Evolutionary conservation across 2,797 vertebrate genomes (phyloP).

Genomic region (Esox lucius): DNA sequence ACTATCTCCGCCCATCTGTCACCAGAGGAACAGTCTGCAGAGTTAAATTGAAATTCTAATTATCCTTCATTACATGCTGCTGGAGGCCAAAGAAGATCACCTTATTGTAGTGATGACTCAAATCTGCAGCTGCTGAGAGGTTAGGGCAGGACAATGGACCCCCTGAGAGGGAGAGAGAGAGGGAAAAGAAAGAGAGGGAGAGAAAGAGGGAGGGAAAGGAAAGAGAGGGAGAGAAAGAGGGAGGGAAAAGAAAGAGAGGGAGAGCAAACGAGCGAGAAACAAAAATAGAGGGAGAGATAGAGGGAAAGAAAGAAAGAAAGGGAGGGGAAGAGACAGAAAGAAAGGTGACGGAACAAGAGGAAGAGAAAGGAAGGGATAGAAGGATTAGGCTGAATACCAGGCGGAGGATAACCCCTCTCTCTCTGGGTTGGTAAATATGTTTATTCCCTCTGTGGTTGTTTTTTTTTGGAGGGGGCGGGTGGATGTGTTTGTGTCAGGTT

Average conservation of each 20-base stretch:
- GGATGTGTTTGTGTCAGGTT: conserved; percentile 44
- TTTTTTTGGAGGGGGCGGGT: conserved; percentile 30
- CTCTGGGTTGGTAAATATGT: conserved; percentile 61
- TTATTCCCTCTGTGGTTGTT: conserved; percentile 44
- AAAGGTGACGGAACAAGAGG: too few relatives aligned
- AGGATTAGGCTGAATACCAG: conserved; percentile 61
- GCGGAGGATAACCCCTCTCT: conserved; percentile 53
- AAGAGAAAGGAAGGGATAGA: background rate
- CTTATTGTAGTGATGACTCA: conserved; percentile 59
- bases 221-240: too few relatives aligned
- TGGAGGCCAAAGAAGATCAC: conserved; percentile 60
- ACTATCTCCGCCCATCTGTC: conserved; percentile 67
- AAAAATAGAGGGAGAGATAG: background rate
- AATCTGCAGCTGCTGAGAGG: conserved; percentile 59
- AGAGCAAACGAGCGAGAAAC: too few relatives aligned
- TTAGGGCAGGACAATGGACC: conserved; percentile 56
- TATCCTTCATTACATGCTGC: conserved; percentile 66
- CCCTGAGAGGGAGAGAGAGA: conserved; percentile 45
- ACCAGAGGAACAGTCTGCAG: conserved; percentile 39
- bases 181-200: background rate
- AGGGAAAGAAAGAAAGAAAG: too few relatives aligned
- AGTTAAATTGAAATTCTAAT: conserved; percentile 68
- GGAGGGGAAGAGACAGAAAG: too few relatives aligned
- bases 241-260: too few relatives aligned
- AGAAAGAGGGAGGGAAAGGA: too few relatives aligned